Evolutionary conservation across 2,888 invertebrate species (phyloP).

Genomic region (Drosophila helvetica): DNA sequence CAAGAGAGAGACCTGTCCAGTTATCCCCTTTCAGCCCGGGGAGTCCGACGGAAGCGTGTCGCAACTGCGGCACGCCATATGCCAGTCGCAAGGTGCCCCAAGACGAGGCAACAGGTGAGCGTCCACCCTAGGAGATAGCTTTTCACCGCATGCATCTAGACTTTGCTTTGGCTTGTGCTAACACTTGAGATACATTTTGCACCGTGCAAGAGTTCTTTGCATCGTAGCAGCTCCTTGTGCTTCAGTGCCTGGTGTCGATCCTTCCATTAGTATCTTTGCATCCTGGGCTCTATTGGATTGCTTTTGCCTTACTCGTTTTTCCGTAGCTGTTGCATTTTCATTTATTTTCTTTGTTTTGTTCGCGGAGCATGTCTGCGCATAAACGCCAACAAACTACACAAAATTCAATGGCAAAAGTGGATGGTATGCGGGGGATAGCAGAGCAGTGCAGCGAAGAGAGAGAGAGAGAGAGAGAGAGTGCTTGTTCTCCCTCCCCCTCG

Average conservation of each 20-base stretch:
- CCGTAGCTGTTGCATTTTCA: too few relatives aligned
- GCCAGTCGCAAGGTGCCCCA: slow-evolving; percentile 38
- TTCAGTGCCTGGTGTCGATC: too few relatives aligned
- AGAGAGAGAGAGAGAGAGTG: too few relatives aligned
- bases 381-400: slow-evolving; percentile 66
- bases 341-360: slow-evolving; percentile 13
- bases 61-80: slow-evolving; percentile 68
- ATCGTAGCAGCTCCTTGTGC: too few relatives aligned
- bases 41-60: slow-evolving; percentile 42
- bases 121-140: background rate
- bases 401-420: slow-evolving; percentile 36
- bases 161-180: background rate
- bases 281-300: too few relatives aligned
- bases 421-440: slow-evolving; percentile 6
- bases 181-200: slow-evolving; percentile 16
- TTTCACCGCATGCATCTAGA: background rate
- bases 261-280: too few relatives aligned
- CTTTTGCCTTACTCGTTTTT: too few relatives aligned
- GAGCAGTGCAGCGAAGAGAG: slow-evolving; percentile 6
- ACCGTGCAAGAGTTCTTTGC: too few relatives aligned
- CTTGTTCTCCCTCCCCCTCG: slow-evolving; percentile 34
- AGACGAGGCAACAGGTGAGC: slow-evolving; percentile 28
- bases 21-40: slow-evolving; percentile 14
- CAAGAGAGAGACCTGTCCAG: slow-evolving; percentile 2
- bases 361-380: slow-evolving; percentile 54